A percentile compares a stretch with the other conserved stretches of the same genome.
phyloP scores from a whole-genome alignment of 1,140 invertebrate species.

The Propsilocerus akamusi region DNA sequence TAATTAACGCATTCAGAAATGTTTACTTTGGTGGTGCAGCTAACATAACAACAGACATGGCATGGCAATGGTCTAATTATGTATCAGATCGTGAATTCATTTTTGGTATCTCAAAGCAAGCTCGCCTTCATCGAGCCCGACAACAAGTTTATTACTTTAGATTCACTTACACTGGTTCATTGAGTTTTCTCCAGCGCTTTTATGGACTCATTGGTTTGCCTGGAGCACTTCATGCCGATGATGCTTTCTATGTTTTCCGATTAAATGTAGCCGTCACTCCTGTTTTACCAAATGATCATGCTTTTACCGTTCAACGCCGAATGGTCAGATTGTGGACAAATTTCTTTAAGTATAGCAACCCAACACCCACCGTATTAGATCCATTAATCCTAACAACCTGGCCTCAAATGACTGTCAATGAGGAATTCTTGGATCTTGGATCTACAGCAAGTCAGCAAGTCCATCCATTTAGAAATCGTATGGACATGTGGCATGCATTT shows the following conservation, averaged over 20 bases:
- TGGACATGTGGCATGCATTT: neutral
- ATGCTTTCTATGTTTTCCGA: neutral
- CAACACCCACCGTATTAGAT: neutral
- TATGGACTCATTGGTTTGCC: neutral
- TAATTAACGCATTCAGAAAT: neutral
- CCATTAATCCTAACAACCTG: neutral
- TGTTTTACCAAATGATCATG: neutral
- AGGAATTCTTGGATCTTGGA: neutral
- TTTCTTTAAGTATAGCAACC: slow-evolving; percentile 9
- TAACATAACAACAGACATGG: neutral
- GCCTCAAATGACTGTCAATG: neutral
- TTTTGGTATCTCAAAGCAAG: neutral
- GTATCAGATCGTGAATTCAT: slow-evolving; percentile 1
- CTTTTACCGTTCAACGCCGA: neutral
- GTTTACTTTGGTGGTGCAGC: neutral
- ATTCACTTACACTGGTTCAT: slow-evolving; percentile 2
- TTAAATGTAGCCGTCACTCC: neutral
- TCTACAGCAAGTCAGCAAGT: neutral
- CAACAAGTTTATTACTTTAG: slow-evolving; percentile 1
- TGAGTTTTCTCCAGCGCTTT: neutral
- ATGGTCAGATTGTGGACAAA: slow-evolving; percentile 11
- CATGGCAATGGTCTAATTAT: neutral
- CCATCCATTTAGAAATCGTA: neutral
- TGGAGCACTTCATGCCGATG: neutral
- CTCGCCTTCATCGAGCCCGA: neutral